Percentiles rank a stretch among this genome's conserved stretches.
These are phyloP conservation scores for Entosphenus tridentatus DNA, from an alignment of 2,113 vertebrate species.

Conservation along the genomic window DNA sequence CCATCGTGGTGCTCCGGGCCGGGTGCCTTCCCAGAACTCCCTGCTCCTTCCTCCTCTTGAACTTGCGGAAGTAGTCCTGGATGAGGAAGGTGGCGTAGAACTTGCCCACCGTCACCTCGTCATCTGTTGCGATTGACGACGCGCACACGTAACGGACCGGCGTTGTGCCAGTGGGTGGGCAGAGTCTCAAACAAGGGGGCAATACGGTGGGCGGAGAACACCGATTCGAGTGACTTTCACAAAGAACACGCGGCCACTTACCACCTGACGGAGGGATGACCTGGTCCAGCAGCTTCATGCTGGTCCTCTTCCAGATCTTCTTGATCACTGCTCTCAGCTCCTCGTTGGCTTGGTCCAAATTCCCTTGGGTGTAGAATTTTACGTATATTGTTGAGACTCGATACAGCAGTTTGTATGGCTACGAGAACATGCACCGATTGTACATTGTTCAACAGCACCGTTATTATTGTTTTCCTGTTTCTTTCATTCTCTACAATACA, in stretches of 20 bases:
- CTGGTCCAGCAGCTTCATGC: constrained; percentile 97
- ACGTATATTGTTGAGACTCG: too few relatives aligned
- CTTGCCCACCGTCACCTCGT: constrained; percentile 99
- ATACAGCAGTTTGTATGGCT: too few relatives aligned
- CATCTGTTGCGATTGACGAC: constrained; percentile 54
- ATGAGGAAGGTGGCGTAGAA: constrained; percentile 99
- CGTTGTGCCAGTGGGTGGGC: too few relatives aligned
- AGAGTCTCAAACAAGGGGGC: too few relatives aligned
- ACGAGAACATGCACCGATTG: too few relatives aligned
- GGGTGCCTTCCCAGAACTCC: constrained; percentile 84
- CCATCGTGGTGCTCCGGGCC: constrained; percentile 78
- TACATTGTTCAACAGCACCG: too few relatives aligned
- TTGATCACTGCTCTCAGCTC: constrained; percentile 92
- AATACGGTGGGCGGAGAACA: too few relatives aligned
- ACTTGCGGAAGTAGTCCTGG: constrained; percentile 99
- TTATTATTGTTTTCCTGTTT: too few relatives aligned
- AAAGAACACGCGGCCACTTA: constrained; percentile 28
- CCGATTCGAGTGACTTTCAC: too few relatives aligned
- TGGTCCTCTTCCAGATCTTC: constrained; percentile 98
- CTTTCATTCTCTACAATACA: too few relatives aligned
- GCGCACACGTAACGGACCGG: neutral
- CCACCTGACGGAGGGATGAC: constrained; percentile 93
- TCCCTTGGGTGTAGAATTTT: constrained; percentile 27
- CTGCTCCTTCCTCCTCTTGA: constrained; percentile 99
- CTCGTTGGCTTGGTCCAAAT: constrained; percentile 92